A percentile compares a stretch with the other conserved stretches of the same genome.
phyloP scores from a whole-genome alignment of 2,797 vertebrate genomes.

The Carapus acus region DNA sequence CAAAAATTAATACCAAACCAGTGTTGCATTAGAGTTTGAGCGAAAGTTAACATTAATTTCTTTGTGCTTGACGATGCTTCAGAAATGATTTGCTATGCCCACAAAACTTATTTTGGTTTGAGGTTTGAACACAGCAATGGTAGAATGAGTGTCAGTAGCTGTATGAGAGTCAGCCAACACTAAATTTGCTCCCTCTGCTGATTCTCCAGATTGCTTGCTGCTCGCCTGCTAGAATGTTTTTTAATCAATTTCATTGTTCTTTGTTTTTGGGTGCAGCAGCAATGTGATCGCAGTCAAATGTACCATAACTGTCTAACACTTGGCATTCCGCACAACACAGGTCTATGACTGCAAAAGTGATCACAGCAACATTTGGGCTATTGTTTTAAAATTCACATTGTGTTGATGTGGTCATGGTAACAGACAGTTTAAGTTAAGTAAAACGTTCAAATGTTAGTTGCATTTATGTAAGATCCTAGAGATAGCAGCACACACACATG shows the following conservation, averaged over 20 bases:
- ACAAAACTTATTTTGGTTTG: too few species aligned
- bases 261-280: background rate
- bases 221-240: background rate
- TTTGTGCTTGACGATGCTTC: too few species aligned
- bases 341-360: background rate
- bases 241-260: background rate
- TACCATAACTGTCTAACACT: background rate
- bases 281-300: background rate
- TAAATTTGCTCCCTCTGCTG: too few species aligned
- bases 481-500: conserved; percentile 3
- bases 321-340: background rate
- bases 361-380: background rate
- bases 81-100: too few species aligned
- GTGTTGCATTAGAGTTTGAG: too few species aligned
- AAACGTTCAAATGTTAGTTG: background rate
- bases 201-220: background rate
- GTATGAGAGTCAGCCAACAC: too few species aligned
- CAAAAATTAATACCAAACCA: too few species aligned
- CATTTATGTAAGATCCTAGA: background rate
- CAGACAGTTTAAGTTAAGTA: background rate
- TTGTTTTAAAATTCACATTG: background rate
- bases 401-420: background rate
- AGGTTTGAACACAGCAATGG: too few species aligned
- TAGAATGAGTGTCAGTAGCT: too few species aligned
- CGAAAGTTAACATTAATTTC: too few species aligned